These are phyloP conservation scores for Astropecten irregularis DNA, from an alignment of 53 echinoderm and acorn worm species.

Conservation along the genomic window DNA sequence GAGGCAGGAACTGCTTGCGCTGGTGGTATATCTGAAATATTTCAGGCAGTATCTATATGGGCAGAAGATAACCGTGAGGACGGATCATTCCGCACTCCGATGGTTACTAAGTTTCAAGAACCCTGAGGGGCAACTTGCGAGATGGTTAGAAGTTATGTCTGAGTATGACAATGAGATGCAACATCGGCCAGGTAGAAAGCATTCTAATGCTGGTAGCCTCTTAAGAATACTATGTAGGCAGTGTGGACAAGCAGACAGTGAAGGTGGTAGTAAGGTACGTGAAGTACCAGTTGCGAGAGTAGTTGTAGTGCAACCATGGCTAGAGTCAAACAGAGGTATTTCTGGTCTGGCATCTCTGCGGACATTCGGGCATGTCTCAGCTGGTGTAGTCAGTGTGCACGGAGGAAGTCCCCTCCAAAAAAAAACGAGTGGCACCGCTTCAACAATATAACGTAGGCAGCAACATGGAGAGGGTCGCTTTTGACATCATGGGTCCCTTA, in stretches of 20 bases:
- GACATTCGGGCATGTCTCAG: conserved; percentile 1
- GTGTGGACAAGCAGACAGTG: background rate
- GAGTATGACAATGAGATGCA: too few species aligned
- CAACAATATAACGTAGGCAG: background rate
- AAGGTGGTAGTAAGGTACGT: background rate
- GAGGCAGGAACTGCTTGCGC: too few species aligned
- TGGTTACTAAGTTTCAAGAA: too few species aligned
- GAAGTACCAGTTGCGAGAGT: too few species aligned
- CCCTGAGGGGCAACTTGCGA: too few species aligned
- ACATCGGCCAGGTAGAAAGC: background rate
- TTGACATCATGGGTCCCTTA: background rate
- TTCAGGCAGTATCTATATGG: too few species aligned
- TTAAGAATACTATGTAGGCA: background rate
- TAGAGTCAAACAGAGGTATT: conserved; percentile 20
- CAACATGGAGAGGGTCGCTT: conserved; percentile 23
- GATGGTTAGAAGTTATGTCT: too few species aligned
- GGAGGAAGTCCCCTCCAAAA: conserved; percentile 16
- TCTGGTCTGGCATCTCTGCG: conserved; percentile 21
- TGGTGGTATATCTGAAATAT: too few species aligned
- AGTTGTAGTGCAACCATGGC: background rate
- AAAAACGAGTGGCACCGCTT: background rate
- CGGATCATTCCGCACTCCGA: too few species aligned
- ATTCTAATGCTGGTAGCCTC: background rate
- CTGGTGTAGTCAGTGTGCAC: conserved; percentile 13
- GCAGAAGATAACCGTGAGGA: too few species aligned